Evolutionary conservation across 2,797 vertebrate genomes (phyloP).

Genomic region (Fratercula arctica): DNA sequence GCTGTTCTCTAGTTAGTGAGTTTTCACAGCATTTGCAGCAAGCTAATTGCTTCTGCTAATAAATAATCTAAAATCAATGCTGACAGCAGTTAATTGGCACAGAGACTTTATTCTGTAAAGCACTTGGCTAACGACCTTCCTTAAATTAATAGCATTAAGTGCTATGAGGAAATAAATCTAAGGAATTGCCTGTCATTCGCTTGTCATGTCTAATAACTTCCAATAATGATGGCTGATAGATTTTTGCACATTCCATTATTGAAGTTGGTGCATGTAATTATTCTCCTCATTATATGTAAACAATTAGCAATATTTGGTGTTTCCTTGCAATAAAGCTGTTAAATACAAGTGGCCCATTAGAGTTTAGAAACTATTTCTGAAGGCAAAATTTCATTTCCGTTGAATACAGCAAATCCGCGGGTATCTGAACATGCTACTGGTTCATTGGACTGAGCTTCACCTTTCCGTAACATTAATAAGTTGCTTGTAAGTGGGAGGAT

Average conservation of each 20-base stretch:
- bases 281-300: conserved; percentile 99
- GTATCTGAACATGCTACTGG: background rate
- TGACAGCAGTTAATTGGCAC: conserved; percentile 92
- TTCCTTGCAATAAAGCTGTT: conserved; percentile 87
- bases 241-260: conserved; percentile 99
- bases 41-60: conserved; percentile 89
- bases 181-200: conserved; percentile 99
- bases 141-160: conserved; percentile 99
- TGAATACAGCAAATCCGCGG: background rate
- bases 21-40: conserved; percentile 81
- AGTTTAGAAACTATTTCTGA: conserved; percentile 65
- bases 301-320: conserved; percentile 91
- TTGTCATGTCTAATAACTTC: conserved; percentile 99
- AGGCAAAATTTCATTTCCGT: conserved; percentile 61
- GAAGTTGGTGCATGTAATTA: conserved; percentile 99
- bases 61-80: conserved; percentile 91
- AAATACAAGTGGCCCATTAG: conserved; percentile 75
- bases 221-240: conserved; percentile 99
- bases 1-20: conserved; percentile 80
- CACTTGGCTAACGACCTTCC: conserved; percentile 92
- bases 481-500: conserved; percentile 23
- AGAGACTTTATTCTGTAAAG: conserved; percentile 94
- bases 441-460: background rate
- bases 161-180: conserved; percentile 97
- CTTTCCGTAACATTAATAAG: conserved; percentile 5